phyloP scores from a whole-genome alignment of 2,888 invertebrate genomes.

The Harmothoe impar region DNA sequence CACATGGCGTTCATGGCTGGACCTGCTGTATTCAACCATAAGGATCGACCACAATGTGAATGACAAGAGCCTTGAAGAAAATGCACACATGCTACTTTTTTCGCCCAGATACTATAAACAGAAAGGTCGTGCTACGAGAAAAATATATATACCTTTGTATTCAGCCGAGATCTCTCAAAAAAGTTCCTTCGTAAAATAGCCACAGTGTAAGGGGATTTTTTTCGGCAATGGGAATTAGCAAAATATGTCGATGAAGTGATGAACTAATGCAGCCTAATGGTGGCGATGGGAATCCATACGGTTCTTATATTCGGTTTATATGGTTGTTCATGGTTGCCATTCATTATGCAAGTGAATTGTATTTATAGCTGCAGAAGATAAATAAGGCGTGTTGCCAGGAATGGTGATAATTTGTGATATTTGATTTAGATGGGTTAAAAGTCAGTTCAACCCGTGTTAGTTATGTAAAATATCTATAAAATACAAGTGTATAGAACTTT shows the following conservation, averaged over 20 bases:
- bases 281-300: not conserved
- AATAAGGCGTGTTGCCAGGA: slow-evolving; percentile 6
- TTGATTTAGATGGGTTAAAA: slow-evolving; percentile 31
- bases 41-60: too few relatives aligned
- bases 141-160: slow-evolving; percentile 7
- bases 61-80: too few relatives aligned
- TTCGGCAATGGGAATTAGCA: not conserved
- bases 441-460: slow-evolving; percentile 5
- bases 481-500: not conserved
- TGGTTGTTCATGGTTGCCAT: not conserved
- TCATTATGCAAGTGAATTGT: slow-evolving; percentile 48
- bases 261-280: not conserved
- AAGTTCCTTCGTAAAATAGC: not conserved
- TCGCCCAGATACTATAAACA: too few relatives aligned
- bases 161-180: not conserved
- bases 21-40: too few relatives aligned
- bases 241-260: not conserved
- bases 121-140: too few relatives aligned
- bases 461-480: not conserved
- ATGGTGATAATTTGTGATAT: slow-evolving; percentile 57
- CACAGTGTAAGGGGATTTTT: not conserved
- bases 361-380: not conserved
- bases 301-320: not conserved
- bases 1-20: too few relatives aligned
- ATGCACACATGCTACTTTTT: too few relatives aligned